These are phyloP conservation scores for Coelinius sp. DNA, from an alignment of 2,888 invertebrate species.

Conservation along the genomic window DNA sequence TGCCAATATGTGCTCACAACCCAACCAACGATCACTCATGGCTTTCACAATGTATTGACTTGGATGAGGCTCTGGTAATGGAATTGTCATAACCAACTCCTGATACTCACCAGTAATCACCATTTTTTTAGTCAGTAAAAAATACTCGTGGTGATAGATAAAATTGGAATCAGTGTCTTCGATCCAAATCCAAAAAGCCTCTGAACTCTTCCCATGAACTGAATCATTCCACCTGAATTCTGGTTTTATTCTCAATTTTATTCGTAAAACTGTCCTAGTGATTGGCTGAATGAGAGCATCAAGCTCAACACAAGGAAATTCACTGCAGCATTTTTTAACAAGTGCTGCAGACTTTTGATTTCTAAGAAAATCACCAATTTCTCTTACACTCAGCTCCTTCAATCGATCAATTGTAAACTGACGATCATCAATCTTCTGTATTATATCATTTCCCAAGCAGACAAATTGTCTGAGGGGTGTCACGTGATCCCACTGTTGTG, in stretches of 20 bases:
- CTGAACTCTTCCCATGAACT: constrained; percentile 88
- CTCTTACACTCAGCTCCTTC: constrained; percentile 88
- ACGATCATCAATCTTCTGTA: constrained; percentile 86
- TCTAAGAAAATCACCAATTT: constrained; percentile 85
- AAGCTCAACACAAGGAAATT: constrained; percentile 88
- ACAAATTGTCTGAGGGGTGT: constrained; percentile 90
- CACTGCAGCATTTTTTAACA: constrained; percentile 87
- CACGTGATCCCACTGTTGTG: constrained; percentile 90
- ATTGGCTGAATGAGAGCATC: constrained; percentile 94
- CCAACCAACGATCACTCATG: constrained; percentile 89
- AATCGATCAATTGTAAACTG: constrained; percentile 84
- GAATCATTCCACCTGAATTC: constrained; percentile 89
- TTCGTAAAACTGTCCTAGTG: constrained; percentile 90
- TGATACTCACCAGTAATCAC: constrained; percentile 82
- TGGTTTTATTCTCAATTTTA: constrained; percentile 84
- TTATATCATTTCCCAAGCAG: constrained; percentile 81
- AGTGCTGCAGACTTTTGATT: constrained; percentile 83
- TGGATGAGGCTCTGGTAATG: constrained; percentile 91
- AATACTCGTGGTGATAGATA: constrained; percentile 96
- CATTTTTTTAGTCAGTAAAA: constrained; percentile 86
- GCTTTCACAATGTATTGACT: constrained; percentile 92
- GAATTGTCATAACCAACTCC: constrained; percentile 94
- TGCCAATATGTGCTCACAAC: constrained; percentile 75
- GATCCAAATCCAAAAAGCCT: constrained; percentile 98
- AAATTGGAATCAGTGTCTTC: constrained; percentile 95